These are phyloP conservation scores for Odontomachus brunneus DNA, from an alignment of 1,140 invertebrate species.

Conservation along the genomic window DNA sequence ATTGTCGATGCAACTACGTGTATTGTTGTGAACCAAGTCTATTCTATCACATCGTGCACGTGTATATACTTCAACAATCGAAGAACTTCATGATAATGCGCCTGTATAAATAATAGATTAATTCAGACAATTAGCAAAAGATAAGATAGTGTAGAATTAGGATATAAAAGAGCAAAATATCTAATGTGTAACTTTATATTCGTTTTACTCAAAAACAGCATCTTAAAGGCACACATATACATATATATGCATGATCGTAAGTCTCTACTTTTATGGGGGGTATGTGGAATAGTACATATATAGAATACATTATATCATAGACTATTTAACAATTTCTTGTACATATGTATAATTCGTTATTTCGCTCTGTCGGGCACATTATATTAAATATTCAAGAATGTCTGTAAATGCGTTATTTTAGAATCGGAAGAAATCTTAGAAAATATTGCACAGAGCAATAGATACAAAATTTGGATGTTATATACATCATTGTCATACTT, in stretches of 20 bases:
- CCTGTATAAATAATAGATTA: too few species aligned
- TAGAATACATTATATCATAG: too few species aligned
- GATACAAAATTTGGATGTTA: constrained; percentile 35
- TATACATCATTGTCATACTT: constrained; percentile 22
- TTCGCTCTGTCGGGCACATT: neutral
- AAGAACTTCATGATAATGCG: too few species aligned
- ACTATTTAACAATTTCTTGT: constrained; percentile 4
- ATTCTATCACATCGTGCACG: neutral
- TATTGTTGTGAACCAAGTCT: neutral
- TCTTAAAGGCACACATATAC: constrained; percentile 39
- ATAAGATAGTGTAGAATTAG: neutral
- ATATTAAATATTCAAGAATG: neutral
- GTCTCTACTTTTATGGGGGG: neutral
- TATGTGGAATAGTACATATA: constrained; percentile 9
- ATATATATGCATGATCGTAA: constrained; percentile 7
- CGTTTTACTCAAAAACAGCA: constrained; percentile 38
- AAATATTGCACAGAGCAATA: constrained; percentile 20
- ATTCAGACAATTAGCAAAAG: neutral
- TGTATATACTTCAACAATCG: too few species aligned
- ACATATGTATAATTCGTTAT: constrained; percentile 14
- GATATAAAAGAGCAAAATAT: neutral
- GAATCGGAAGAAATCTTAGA: neutral
- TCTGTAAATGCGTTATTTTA: neutral
- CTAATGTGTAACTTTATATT: neutral
- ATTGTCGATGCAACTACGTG: neutral